phyloP scores from a whole-genome alignment of 2,888 invertebrate species.

The Drosophila mulleri region DNA sequence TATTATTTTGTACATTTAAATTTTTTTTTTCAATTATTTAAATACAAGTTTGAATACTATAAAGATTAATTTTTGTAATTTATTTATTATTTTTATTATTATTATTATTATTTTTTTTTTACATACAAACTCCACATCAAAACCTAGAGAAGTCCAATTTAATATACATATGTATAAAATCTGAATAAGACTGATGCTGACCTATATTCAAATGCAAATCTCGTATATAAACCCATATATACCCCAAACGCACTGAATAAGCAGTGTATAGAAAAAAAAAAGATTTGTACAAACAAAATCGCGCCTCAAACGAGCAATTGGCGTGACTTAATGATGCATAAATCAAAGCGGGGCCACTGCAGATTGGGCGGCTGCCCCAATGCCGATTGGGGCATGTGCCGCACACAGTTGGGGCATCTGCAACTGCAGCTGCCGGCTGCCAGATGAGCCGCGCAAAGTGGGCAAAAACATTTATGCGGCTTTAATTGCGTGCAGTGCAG shows the following conservation, averaged over 20 bases:
- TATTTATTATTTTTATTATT: too few relatives aligned
- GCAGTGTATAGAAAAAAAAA: neutral
- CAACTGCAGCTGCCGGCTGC: conserved; percentile 15
- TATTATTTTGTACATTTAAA: too few relatives aligned
- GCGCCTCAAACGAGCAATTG: conserved; percentile 73
- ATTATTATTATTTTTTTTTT: too few relatives aligned
- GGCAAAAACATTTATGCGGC: conserved; percentile 32
- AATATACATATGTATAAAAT: too few relatives aligned
- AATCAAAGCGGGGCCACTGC: conserved; percentile 56
- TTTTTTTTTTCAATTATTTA: too few relatives aligned
- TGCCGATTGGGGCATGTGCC: conserved; percentile 8
- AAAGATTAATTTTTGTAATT: too few relatives aligned
- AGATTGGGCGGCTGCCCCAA: conserved; percentile 1
- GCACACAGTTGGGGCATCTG: conserved; percentile 17
- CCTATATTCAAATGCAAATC: neutral
- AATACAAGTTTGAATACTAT: too few relatives aligned
- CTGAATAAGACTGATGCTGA: too few relatives aligned
- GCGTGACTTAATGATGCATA: conserved; percentile 81
- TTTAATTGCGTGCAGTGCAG: conserved; percentile 63
- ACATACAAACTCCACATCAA: too few relatives aligned
- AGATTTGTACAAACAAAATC: conserved; percentile 29
- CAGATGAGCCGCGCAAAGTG: conserved; percentile 5
- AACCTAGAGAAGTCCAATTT: too few relatives aligned
- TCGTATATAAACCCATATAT: neutral
- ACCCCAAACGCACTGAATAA: neutral